Conservation (phyloP, 2,888 invertebrate genomes). For the Norana najaformis region DNA sequence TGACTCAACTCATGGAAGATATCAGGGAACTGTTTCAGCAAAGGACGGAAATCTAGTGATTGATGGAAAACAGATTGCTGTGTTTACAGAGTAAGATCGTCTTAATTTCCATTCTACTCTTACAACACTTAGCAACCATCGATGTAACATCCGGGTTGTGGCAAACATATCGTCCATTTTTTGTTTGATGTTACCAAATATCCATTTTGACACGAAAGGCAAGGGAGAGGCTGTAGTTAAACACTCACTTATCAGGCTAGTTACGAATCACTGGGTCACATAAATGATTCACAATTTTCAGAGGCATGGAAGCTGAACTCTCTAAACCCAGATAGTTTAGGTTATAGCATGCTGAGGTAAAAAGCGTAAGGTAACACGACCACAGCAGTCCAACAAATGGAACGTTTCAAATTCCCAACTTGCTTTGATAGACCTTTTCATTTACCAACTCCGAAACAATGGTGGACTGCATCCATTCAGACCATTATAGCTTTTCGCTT, state of each 20-base stretch:
- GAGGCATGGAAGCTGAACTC: not conserved
- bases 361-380: not conserved
- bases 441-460: too few relatives aligned
- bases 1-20: conserved; percentile 96
- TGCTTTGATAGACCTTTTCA: too few relatives aligned
- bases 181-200: not conserved
- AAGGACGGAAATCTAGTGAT: conserved; percentile 80
- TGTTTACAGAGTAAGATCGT: conserved; percentile 76
- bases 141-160: too few relatives aligned
- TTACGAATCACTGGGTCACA: not conserved
- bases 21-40: conserved; percentile 82
- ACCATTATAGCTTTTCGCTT: too few relatives aligned
- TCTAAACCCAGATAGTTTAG: not conserved
- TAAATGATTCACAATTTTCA: not conserved
- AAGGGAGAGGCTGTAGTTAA: not conserved
- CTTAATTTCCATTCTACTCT: not conserved
- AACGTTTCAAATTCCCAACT: not conserved
- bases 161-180: too few relatives aligned
- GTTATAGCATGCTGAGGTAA: not conserved
- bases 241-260: not conserved
- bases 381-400: not conserved
- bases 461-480: too few relatives aligned
- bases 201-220: not conserved
- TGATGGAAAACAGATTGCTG: conserved; percentile 77
- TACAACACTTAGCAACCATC: not conserved